Conservation (phyloP, 2,797 vertebrate genomes). For the Scolopax rusticola region DNA sequence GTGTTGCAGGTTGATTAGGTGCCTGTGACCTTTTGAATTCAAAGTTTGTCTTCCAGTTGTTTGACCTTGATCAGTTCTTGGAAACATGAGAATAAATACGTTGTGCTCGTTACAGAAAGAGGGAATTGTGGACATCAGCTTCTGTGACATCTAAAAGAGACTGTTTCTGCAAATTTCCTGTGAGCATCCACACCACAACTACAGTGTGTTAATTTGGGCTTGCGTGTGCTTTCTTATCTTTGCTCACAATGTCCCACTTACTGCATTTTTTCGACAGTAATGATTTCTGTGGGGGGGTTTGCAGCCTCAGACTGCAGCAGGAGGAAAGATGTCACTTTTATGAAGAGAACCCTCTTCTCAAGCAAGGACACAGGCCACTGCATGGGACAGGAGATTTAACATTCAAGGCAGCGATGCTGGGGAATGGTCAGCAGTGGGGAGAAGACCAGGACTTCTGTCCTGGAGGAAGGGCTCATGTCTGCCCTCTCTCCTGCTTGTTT, state of each 20-base stretch:
- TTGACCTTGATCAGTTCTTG: slow-evolving; percentile 12
- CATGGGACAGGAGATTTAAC: not conserved
- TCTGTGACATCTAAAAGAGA: not conserved
- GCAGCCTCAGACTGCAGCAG: not conserved
- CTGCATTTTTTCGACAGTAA: not conserved
- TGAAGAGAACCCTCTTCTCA: not conserved
- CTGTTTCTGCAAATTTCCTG: slow-evolving; percentile 19
- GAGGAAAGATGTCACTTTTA: not conserved
- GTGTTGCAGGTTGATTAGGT: slow-evolving; percentile 34
- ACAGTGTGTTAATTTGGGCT: not conserved
- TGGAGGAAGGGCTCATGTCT: not conserved
- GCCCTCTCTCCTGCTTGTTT: not conserved
- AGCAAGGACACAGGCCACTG: not conserved
- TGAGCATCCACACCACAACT: not conserved
- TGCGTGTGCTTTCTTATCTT: not conserved
- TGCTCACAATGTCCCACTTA: not conserved
- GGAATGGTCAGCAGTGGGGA: not conserved
- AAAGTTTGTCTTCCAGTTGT: slow-evolving; percentile 9
- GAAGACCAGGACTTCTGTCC: not conserved
- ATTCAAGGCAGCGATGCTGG: not conserved
- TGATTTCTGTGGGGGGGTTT: not conserved
- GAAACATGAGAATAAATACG: slow-evolving; percentile 23
- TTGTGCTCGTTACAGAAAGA: slow-evolving; percentile 2
- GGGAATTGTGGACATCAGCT: not conserved
- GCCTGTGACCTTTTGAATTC: slow-evolving; percentile 14